phyloP scores from a whole-genome alignment of 2,888 invertebrate species.

The Ophion ellenae region DNA sequence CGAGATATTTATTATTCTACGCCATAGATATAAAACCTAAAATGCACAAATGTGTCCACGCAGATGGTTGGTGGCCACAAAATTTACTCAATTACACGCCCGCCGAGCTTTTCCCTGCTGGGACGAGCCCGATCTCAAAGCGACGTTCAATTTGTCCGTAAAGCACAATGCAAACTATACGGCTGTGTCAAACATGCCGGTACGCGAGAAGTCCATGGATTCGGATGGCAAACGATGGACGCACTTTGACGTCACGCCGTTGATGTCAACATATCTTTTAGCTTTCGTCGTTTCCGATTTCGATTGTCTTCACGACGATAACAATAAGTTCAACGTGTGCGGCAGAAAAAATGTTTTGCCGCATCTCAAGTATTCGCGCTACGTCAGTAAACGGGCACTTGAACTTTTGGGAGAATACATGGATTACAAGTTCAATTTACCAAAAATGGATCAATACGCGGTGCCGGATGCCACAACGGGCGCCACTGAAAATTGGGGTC shows the following conservation, averaged over 20 bases:
- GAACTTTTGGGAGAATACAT: conserved; percentile 91
- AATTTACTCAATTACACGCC: conserved; percentile 88
- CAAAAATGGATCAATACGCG: conserved; percentile 89
- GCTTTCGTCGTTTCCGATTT: conserved; percentile 90
- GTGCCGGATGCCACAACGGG: conserved; percentile 94
- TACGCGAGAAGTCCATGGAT: conserved; percentile 31
- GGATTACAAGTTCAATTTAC: conserved; percentile 90
- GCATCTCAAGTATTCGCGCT: conserved; percentile 90
- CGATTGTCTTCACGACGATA: conserved; percentile 68
- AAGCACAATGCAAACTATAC: conserved; percentile 85
- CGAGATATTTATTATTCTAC: no score
- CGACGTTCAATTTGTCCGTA: conserved; percentile 87
- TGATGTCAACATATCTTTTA: conserved; percentile 91
- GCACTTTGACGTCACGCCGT: conserved; percentile 81
- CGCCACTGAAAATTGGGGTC: conserved; percentile 97
- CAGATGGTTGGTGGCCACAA: conserved; percentile 87
- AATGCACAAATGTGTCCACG: conserved; percentile 64
- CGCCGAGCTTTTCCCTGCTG: conserved; percentile 90
- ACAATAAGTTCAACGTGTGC: conserved; percentile 88
- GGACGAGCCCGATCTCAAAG: conserved; percentile 89
- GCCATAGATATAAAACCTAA: not conserved
- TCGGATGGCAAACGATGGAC: conserved; percentile 65
- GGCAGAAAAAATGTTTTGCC: conserved; percentile 88
- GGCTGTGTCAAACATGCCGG: conserved; percentile 81
- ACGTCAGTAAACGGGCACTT: conserved; percentile 91